Evolutionary conservation across 2,888 invertebrate genomes (phyloP), one percentile per base, ranked within the genome.

Genomic region (Eupithecia centaureata): DNA sequence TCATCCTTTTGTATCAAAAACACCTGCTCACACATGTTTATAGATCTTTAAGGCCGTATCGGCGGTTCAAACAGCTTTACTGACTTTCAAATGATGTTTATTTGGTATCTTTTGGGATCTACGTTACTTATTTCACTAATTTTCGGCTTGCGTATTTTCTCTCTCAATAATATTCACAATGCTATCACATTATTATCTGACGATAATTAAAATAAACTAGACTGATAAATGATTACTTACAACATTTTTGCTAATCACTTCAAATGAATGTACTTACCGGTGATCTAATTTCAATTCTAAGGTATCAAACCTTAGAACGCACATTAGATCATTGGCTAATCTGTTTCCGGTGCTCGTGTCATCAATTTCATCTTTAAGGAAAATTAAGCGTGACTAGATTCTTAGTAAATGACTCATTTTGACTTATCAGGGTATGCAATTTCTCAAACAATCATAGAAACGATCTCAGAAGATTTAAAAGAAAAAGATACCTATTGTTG

Each of bases 1-100:
- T 81, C 84, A 90, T 90, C 90, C 86, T 85, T 86, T 90, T 90
- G 84, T 89, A 62, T 66, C 35, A 38, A 52, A 59, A 33, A 80
- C 91, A 91, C 88, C 83, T 91, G 91, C 84, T 80, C 84, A 80
- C 73, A 91, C 82, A 88, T 67, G 74, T 63, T 51, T 56, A 38
- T 57, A 81, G 80, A 71, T 73, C 72, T 73, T 68, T 72, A 72
- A 73, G 74, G 73, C 73, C 67, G 67, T 72, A 70, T 70, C 62
- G 58, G 68, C 52, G 27, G 18, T 18, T 56, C 51, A 35, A 28
- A 65, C 65, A 66, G 51, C 63, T 61, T 54, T 42, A 22, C 25
- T 56, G 35, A 61, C 62, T 42, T 30, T 30, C n/a, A 60, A 54
- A 28, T 47, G 28, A 3, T 67, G 38, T 67, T 67, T 67, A 58